Conservation (phyloP, 2,797 vertebrate species). For the Acrocephalus scirpaceus region DNA sequence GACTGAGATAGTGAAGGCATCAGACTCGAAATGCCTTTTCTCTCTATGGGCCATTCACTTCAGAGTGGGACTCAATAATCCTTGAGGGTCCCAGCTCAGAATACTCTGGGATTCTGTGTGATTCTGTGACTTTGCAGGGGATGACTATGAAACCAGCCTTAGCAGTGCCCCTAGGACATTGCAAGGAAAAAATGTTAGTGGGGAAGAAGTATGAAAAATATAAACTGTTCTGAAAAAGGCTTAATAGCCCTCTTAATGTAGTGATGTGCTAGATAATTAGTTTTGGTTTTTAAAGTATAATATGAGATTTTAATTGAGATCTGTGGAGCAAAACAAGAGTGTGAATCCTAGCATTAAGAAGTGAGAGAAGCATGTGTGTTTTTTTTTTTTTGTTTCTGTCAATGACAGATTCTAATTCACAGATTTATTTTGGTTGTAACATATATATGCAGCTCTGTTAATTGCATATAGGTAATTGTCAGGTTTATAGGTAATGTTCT, state of each 20-base stretch:
- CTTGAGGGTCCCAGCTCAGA: not conserved
- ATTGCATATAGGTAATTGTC: not conserved
- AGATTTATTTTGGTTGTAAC: not conserved
- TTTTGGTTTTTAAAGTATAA: not conserved
- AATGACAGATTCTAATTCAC: not conserved
- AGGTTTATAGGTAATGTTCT: not conserved
- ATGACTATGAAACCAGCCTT: not conserved
- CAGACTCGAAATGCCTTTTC: rapidly evolving
- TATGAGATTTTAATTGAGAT: not conserved
- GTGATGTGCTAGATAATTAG: not conserved
- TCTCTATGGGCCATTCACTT: not conserved
- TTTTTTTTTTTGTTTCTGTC: not conserved
- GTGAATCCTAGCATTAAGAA: not conserved
- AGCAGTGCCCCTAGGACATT: not conserved
- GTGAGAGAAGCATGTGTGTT: not conserved
- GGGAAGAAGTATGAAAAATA: not conserved
- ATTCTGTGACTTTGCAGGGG: not conserved
- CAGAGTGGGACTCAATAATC: not conserved
- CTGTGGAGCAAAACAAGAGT: not conserved
- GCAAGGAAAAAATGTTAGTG: not conserved
- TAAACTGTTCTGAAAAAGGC: not conserved
- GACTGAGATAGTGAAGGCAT: not conserved
- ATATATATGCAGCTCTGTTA: not conserved
- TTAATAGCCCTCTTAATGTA: not conserved
- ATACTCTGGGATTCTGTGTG: not conserved